Base-by-base conservation (phyloP, 2,888 invertebrate genomes). In the Drosophila infuscata region DNA sequence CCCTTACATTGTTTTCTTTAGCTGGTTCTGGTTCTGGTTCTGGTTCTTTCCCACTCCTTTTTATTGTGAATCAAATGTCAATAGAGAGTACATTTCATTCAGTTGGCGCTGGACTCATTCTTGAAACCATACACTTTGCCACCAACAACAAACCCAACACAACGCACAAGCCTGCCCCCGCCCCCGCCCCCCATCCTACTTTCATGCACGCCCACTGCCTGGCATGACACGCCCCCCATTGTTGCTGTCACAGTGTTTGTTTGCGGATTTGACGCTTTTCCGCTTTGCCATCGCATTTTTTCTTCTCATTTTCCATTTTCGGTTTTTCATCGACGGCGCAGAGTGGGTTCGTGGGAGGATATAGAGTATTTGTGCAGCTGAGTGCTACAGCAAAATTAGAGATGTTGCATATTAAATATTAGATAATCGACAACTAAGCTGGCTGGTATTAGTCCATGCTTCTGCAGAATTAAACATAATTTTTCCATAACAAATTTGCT, bases 51-150 rank as follows among this genome's bases (percentile, higher is more conserved):
- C 57, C 35, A 35, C 17, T 38, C 41, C 48, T 33, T 56, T 49
- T 56, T 64, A 62, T 63, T 59, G 60, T 72, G 90, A 82, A 90
- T 90, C 87, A 91, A 87, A 87, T 91, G 87, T 87, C 87, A 87
- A 87, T 91, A 87, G 87, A 88, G 87, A 87, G 87, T 87, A 87
- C 88, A 87, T 87, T 87, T 87, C 87, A 91, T 87, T 87, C 90
- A 82, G 83, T 63, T 80, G 83, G 76, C 63, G 79, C 83, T 62
- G 69, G 43, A 57, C 74, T 64, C 61, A 38, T 66, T 43, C 53
- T 62, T 51, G 38, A 46, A 61, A 61, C 30, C 64, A 52, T 35
- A 43, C 35, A 43, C 57, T 25, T 46, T 46, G 46, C 20, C 17
- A 46, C 46, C 46, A 7, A 46, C 12, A 46, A 46, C 46, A 25